phyloP scores from a whole-genome alignment of 1,140 invertebrate species.

The Drosophila varians region DNA sequence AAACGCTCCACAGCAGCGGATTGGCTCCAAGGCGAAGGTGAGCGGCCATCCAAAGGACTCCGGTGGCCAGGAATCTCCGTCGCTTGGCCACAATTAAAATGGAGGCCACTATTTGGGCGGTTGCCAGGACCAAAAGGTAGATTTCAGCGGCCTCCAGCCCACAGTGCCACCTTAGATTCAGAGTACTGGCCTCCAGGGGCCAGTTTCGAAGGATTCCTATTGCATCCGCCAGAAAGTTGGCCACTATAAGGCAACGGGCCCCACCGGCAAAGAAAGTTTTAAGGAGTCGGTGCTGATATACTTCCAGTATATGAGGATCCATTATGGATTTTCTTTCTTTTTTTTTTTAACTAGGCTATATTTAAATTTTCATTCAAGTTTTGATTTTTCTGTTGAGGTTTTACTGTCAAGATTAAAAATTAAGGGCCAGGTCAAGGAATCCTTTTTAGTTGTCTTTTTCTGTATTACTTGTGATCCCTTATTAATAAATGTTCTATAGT shows the following conservation, averaged over 20 bases:
- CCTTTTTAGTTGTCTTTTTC: no score
- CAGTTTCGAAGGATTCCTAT: not conserved
- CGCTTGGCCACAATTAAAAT: not conserved
- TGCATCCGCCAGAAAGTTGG: not conserved
- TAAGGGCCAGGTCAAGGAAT: no score
- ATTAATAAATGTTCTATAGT: no score
- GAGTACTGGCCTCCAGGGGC: not conserved
- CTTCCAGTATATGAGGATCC: not conserved
- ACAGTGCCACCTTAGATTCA: not conserved
- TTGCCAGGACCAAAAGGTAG: not conserved
- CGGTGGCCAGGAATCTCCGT: not conserved
- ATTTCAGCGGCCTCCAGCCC: not conserved
- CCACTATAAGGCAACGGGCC: not conserved
- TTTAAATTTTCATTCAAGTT: no score
- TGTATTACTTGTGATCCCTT: no score
- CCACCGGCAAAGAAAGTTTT: not conserved
- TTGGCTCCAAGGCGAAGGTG: not conserved
- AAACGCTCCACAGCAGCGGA: not conserved
- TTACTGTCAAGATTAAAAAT: not conserved
- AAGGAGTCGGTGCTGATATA: not conserved
- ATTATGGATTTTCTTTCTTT: not conserved
- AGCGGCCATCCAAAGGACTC: not conserved
- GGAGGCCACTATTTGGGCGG: not conserved
- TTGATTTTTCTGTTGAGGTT: not conserved
- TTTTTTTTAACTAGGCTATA: not conserved